Percentiles rank a stretch among this genome's conserved stretches.
These are phyloP conservation scores for Nomada fabriciana DNA, from an alignment of 2,888 invertebrate species.

Conservation along the genomic window DNA sequence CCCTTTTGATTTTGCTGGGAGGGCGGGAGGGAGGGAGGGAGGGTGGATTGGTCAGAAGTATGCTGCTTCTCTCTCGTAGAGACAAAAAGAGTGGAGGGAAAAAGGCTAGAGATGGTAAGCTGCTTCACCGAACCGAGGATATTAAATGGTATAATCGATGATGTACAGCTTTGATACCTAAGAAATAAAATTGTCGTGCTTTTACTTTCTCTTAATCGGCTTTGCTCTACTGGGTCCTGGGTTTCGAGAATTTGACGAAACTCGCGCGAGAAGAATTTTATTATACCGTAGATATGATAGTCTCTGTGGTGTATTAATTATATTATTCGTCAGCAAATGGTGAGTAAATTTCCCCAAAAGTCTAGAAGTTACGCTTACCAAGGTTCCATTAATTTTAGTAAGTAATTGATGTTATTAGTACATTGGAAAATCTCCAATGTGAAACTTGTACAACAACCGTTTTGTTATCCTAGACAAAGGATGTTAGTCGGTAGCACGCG, in stretches of 20 bases:
- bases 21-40: neutral
- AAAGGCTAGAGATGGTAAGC: slow-evolving; percentile 28
- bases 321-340: too few species aligned
- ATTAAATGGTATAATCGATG: slow-evolving; percentile 56
- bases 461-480: slow-evolving; percentile 41
- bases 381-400: too few species aligned
- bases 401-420: too few species aligned
- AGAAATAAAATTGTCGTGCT: slow-evolving; percentile 9
- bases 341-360: too few species aligned
- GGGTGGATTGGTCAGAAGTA: neutral
- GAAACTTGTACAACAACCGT: neutral
- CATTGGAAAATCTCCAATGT: too few species aligned
- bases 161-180: slow-evolving; percentile 37
- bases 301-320: too few species aligned
- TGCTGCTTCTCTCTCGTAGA: neutral
- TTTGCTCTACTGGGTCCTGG: too few species aligned
- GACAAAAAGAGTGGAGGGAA: slow-evolving; percentile 44
- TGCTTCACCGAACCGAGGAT: slow-evolving; percentile 53
- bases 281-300: too few species aligned
- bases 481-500: slow-evolving; percentile 35
- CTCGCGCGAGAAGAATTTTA: too few species aligned
- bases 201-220: too few species aligned
- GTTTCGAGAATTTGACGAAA: too few species aligned
- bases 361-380: too few species aligned
- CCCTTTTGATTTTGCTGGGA: slow-evolving; percentile 52